These are phyloP conservation scores for Sebastolobus alascanus DNA, from an alignment of 2,797 vertebrate genomes.

Conservation along the genomic window DNA sequence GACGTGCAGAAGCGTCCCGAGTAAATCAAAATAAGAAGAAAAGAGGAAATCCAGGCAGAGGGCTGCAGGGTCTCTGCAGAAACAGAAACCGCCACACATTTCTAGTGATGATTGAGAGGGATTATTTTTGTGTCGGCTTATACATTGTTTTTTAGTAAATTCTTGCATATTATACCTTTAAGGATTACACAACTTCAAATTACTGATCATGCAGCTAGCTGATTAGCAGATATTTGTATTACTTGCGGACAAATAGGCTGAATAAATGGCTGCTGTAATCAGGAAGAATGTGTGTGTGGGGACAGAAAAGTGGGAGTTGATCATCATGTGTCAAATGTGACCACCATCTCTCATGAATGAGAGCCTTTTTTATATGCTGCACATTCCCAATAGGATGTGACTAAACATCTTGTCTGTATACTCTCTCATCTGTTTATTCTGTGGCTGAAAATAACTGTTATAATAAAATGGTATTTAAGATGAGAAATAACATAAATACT, in stretches of 20 bases:
- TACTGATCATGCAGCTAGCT: constrained; percentile 18
- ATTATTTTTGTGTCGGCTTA: too few species aligned
- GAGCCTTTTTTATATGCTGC: constrained; percentile 22
- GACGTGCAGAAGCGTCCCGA: too few species aligned
- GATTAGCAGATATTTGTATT: constrained; percentile 8
- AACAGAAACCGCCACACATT: too few species aligned
- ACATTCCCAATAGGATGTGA: constrained; percentile 43
- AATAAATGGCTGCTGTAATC: constrained; percentile 6
- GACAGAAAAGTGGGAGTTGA: constrained; percentile 38
- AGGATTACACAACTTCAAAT: constrained; percentile 4
- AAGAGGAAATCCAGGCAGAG: too few species aligned
- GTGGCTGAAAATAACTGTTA: constrained; percentile 66
- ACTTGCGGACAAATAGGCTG: constrained; percentile 11
- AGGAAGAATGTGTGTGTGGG: constrained; percentile 13
- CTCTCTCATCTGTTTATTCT: constrained; percentile 42
- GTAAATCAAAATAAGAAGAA: too few species aligned
- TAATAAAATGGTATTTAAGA: constrained; percentile 69
- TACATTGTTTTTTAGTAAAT: too few species aligned
- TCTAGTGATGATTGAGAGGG: too few species aligned
- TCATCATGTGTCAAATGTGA: constrained; percentile 34
- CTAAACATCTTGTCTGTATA: constrained; percentile 40
- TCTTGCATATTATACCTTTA: too few species aligned
- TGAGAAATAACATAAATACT: constrained; percentile 80
- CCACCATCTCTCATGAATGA: constrained; percentile 26
- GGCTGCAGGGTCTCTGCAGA: too few species aligned